Evolutionary conservation across 2,797 vertebrate genomes (phyloP), one percentile per base, ranked within the genome.

Genomic region (Cynodonichthys magdalenae): DNA sequence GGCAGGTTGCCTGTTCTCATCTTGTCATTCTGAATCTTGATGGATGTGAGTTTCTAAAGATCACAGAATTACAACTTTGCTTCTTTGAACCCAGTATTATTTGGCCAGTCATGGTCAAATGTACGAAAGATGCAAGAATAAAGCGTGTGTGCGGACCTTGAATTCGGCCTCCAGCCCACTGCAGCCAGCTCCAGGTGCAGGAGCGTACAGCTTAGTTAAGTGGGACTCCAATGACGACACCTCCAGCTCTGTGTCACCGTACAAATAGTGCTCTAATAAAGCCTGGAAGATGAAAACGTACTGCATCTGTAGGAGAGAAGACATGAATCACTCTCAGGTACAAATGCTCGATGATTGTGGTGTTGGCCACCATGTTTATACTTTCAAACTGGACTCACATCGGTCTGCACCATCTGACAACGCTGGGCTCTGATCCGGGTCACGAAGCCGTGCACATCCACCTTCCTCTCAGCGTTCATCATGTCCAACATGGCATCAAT

Each of bases 401-500:
- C 97, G 0, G 97, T 99, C 83, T 99, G 97, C 74, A 99, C 97
- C 97, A 99, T 99, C 93, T 99, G 97, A 90, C 97, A 98, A 82
- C 97, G 96, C 84, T 99, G 97, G 19, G 97, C 97, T 66, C 97
- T 89, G 89, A 99, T 99, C 28, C 97, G 93, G 56, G 97, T 97
- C 61, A 99, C 97, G 3, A 99, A 99, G 59, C 97, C 97, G 4
- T 96, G 99, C 14, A 98, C 97, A 0, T 99, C 97, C 75, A 98
- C 97, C 87, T 98, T 99, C 87, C 92, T 93, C 90, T 99, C 95
- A 0, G 93, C 42, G 0, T 82, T 87, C 97, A 99, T 99, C 97
- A 99, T 99, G 92, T 99, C 97, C 91, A 99, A 92, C 97, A 99
- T 99, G 88, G 97, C 97, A 12, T 99, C 97, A 7, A 99, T 99